phyloP scores from a whole-genome alignment of 2,113 vertebrate genomes.

The Rhinoderma darwinii region DNA sequence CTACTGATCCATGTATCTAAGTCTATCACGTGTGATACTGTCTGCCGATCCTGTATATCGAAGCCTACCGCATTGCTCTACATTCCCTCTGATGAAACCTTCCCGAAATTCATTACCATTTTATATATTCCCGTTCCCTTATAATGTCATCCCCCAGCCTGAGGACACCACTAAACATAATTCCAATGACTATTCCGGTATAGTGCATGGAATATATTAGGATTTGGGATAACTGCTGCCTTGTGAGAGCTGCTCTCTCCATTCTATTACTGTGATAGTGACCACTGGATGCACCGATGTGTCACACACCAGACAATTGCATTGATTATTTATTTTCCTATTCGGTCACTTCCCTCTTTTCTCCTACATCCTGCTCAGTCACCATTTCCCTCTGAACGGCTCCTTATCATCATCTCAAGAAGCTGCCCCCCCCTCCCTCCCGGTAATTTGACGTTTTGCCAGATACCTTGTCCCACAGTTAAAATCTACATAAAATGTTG shows the following conservation, averaged over 20 bases:
- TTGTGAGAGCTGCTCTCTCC: neutral
- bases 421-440: neutral
- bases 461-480: too few species aligned
- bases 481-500: too few species aligned
- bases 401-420: neutral
- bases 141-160: too few species aligned
- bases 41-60: too few species aligned
- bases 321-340: conserved; percentile 43
- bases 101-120: too few species aligned
- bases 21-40: neutral
- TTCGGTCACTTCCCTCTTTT: conserved; percentile 37
- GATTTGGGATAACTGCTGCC: neutral
- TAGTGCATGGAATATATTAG: neutral
- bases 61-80: too few species aligned
- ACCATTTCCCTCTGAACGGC: neutral
- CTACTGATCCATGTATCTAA: too few species aligned
- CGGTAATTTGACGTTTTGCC: neutral
- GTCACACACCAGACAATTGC: neutral
- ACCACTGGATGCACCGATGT: neutral
- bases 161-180: too few species aligned
- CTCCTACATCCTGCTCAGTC: conserved; percentile 17
- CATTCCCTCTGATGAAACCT: too few species aligned
- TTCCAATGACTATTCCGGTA: too few species aligned
- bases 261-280: too few species aligned
- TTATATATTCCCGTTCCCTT: too few species aligned